Evolutionary conservation across 2,888 invertebrate genomes (phyloP).

Genomic region (Eurytoma californica): DNA sequence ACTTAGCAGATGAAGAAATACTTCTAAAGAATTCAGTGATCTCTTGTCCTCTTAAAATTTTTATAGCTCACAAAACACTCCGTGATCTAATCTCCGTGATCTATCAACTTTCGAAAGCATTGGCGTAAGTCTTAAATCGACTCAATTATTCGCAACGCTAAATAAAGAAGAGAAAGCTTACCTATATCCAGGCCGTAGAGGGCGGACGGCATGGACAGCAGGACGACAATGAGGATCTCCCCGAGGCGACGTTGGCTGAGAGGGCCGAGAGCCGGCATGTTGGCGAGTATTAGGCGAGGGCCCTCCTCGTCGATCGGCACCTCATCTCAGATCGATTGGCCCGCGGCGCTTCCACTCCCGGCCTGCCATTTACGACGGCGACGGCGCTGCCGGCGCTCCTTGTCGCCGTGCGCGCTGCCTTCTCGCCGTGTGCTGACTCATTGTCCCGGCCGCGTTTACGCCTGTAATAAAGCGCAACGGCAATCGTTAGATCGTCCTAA

Average conservation of each 20-base stretch:
- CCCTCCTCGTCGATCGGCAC: slow-evolving; percentile 63
- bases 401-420: not conserved
- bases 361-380: not conserved
- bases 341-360: slow-evolving; percentile 2
- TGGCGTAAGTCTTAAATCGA: not conserved
- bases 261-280: slow-evolving; percentile 69
- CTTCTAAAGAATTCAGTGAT: too few relatives aligned
- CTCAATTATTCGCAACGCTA: not conserved
- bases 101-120: too few relatives aligned
- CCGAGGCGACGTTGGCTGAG: slow-evolving; percentile 64
- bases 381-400: not conserved
- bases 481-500: not conserved
- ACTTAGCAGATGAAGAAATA: too few relatives aligned
- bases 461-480: slow-evolving; percentile 21
- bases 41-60: too few relatives aligned
- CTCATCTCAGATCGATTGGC: slow-evolving; percentile 68
- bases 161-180: slow-evolving; percentile 58
- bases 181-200: slow-evolving; percentile 66
- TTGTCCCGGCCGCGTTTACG: not conserved
- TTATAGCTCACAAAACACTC: too few relatives aligned
- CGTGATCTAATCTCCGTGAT: too few relatives aligned
- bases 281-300: slow-evolving; percentile 64
- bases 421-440: not conserved
- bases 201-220: slow-evolving; percentile 64
- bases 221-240: slow-evolving; percentile 66